These are phyloP conservation scores for Drosophila lacteicornis DNA, from an alignment of 1,140 invertebrate species.

Conservation along the genomic window DNA sequence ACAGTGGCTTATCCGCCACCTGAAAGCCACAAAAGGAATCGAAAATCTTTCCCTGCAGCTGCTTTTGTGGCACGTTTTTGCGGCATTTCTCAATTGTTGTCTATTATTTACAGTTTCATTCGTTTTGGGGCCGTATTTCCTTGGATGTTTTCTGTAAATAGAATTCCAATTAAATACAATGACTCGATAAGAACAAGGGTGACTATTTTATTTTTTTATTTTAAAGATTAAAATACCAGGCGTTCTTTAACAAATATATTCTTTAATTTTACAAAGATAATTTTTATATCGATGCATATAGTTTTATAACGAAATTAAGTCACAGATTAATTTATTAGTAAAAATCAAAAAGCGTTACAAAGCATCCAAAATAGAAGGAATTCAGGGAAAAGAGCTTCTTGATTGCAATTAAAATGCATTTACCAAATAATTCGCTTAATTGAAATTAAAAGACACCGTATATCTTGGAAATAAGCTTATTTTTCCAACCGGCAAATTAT, in stretches of 20 bases:
- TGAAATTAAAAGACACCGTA: neutral
- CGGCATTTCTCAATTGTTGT: conserved; percentile 55
- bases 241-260: no score
- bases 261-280: no score
- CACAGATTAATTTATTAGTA: no score
- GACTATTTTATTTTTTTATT: no score
- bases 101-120: conserved; percentile 18
- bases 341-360: neutral
- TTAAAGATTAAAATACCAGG: no score
- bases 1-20: conserved; percentile 54
- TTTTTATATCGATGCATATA: no score
- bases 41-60: conserved; percentile 19
- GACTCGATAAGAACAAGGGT: neutral
- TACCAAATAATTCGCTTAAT: neutral
- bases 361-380: no score
- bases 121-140: neutral
- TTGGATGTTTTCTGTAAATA: neutral
- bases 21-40: conserved; percentile 36
- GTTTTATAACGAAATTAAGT: no score
- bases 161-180: conserved; percentile 8
- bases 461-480: conserved; percentile 1
- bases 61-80: conserved; percentile 45
- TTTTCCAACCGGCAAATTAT: neutral
- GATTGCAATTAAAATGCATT: no score
- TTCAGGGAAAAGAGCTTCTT: neutral